Conservation (phyloP, 1,140 invertebrate genomes). For the Hylaeus volcanicus region DNA sequence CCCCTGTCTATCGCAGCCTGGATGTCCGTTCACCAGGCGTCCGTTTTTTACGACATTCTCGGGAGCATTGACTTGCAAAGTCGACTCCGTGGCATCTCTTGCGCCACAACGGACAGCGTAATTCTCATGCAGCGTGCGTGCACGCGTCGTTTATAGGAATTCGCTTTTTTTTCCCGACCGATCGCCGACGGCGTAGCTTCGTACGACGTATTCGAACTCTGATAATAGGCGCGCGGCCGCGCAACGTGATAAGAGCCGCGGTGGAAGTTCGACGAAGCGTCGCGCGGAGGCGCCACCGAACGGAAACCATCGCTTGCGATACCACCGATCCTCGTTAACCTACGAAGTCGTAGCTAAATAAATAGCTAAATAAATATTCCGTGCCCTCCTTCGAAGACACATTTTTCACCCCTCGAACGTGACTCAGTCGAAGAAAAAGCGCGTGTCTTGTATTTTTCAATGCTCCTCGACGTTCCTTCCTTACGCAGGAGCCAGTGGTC, state of each 20-base stretch:
- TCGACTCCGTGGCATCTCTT: not conserved
- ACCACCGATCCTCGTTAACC: too few relatives aligned
- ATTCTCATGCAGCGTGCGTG: constrained; percentile 1
- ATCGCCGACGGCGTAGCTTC: not conserved
- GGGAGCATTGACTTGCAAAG: constrained; percentile 2
- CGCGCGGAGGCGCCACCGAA: constrained; percentile 61
- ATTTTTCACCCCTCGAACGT: too few relatives aligned
- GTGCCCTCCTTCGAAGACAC: too few relatives aligned
- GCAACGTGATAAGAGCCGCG: constrained; percentile 19
- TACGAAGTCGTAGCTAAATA: too few relatives aligned
- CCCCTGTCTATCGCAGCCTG: constrained; percentile 4
- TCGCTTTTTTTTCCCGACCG: not conserved
- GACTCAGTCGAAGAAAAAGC: too few relatives aligned
- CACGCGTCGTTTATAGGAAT: not conserved
- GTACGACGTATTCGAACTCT: not conserved
- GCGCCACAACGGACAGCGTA: not conserved
- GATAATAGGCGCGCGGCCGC: constrained; percentile 29
- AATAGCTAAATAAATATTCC: too few relatives aligned
- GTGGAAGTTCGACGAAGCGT: constrained; percentile 14
- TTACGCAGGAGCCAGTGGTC: not conserved
- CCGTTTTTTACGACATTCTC: constrained; percentile 4
- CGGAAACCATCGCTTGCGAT: not conserved
- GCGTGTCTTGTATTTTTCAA: too few relatives aligned
- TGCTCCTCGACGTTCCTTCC: too few relatives aligned
- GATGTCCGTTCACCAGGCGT: not conserved